These are phyloP conservation scores for Manis javanica DNA, from an alignment of 2,797 vertebrate genomes.

Conservation along the genomic window DNA sequence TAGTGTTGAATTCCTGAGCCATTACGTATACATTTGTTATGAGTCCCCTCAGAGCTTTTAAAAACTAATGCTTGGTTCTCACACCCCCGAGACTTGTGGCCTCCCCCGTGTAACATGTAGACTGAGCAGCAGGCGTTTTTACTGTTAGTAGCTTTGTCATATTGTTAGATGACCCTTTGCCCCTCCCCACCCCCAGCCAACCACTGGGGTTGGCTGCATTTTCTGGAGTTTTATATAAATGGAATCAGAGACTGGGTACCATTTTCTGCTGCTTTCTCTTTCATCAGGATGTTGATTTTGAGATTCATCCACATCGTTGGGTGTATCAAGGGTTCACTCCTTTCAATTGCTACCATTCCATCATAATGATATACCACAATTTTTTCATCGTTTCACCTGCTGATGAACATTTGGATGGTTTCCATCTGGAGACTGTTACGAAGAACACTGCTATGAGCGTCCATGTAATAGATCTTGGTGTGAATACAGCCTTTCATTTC, in stretches of 20 bases:
- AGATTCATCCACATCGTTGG: not conserved
- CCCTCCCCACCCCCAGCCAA: not conserved
- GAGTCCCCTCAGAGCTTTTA: not conserved
- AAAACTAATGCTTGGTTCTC: not conserved
- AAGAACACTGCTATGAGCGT: not conserved
- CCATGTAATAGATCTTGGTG: not conserved
- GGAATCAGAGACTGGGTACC: not conserved
- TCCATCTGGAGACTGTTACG: not conserved
- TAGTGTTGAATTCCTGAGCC: too few relatives aligned
- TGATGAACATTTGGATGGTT: not conserved
- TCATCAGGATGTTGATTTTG: not conserved
- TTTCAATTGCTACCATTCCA: slow-evolving; percentile 32
- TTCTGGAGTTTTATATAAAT: slow-evolving; percentile 1
- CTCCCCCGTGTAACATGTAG: not conserved
- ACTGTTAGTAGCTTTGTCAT: not conserved
- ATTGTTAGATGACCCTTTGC: not conserved
- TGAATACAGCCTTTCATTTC: not conserved
- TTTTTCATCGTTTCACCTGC: not conserved
- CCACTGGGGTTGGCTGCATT: too few relatives aligned
- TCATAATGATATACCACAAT: not conserved
- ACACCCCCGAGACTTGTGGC: not conserved
- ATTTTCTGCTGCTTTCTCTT: not conserved
- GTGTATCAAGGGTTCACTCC: not conserved
- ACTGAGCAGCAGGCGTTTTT: not conserved
- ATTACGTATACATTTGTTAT: too few relatives aligned